Base-by-base conservation (phyloP, 2,113 vertebrate species). In the Thinocorus orbignyianus region DNA sequence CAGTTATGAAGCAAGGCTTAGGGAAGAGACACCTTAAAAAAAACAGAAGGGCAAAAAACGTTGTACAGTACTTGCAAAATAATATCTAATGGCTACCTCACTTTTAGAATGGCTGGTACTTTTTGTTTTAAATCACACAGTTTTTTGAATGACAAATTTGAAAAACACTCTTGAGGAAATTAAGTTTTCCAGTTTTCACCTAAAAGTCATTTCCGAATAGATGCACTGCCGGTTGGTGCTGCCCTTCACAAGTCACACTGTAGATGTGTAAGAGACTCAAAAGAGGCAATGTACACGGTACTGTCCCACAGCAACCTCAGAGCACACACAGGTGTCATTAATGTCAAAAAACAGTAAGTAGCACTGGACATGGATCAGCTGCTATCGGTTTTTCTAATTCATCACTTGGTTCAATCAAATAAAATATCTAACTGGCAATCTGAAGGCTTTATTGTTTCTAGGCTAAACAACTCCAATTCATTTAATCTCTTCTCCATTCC, bases 211-310 rank as follows among this genome's bases (percentile, higher is more conserved):
- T 65, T 52, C 42, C 52, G 42, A 57, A n/a, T 7, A 57, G 42
- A 25, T 2, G 2, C 11, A 31, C 24, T 51, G 48, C 42, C 39
- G 33, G 17, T 3, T 52, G 52, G 54, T 46, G 35, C 41, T 61
- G 71, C 46, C 25, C 31, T n/a, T n/a, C 51, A 37, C 5, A 5
- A 48, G 18, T 44, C 58, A 23, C 0, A 0, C 52, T 28, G 24
- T 11, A 51, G 48, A 41, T 61, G 28, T 6, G 0, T 3, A 51
- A 22, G 25, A 72, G 20, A 52, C 6, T 24, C 31, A 51, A 24
- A 73, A 24, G 28, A 62, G 7, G 30, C 37, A 22, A 55, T 2
- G 20, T n/a, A n/a, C n/a, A n/a, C n/a, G 24, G 30, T 20, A 26
- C 35, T 52, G 25, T 19, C 26, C 55, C 49, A 17, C 11, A 19